Conservation (phyloP, 2,113 vertebrate genomes). For the Phocoena sinus region DNA sequence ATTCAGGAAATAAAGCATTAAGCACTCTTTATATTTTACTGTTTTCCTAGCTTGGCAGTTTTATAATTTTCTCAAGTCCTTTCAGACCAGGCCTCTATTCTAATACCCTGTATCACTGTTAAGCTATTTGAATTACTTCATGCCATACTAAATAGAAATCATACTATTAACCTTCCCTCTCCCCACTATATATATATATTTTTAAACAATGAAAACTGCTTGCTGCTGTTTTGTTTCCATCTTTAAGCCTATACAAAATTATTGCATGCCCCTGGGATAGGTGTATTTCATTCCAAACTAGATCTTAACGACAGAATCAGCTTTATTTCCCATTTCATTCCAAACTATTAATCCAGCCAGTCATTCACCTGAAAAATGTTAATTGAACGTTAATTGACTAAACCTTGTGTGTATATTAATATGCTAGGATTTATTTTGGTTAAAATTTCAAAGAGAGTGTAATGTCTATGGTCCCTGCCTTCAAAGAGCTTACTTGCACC, state of each 20-base stretch:
- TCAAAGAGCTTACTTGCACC: background rate
- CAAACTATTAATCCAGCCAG: background rate
- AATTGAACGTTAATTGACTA: constrained; percentile 23
- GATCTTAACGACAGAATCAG: background rate
- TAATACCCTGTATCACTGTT: background rate
- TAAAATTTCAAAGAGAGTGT: background rate
- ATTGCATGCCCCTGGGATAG: background rate
- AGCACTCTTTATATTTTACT: background rate
- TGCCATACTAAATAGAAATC: background rate
- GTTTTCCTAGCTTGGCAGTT: background rate
- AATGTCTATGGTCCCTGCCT: background rate
- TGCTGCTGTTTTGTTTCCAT: background rate
- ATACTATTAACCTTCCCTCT: background rate
- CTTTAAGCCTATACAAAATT: background rate
- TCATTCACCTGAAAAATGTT: background rate
- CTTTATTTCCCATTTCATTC: background rate
- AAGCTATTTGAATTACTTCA: background rate
- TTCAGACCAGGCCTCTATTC: background rate
- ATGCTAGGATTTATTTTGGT: background rate
- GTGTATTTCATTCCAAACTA: background rate
- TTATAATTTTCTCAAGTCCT: constrained; percentile 26
- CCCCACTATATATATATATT: background rate
- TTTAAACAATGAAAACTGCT: background rate
- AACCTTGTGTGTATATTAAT: background rate
- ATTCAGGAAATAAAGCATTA: constrained; percentile 25